These are phyloP conservation scores for Desmodus rotundus DNA, from an alignment of 2,113 vertebrate species.

Conservation along the genomic window DNA sequence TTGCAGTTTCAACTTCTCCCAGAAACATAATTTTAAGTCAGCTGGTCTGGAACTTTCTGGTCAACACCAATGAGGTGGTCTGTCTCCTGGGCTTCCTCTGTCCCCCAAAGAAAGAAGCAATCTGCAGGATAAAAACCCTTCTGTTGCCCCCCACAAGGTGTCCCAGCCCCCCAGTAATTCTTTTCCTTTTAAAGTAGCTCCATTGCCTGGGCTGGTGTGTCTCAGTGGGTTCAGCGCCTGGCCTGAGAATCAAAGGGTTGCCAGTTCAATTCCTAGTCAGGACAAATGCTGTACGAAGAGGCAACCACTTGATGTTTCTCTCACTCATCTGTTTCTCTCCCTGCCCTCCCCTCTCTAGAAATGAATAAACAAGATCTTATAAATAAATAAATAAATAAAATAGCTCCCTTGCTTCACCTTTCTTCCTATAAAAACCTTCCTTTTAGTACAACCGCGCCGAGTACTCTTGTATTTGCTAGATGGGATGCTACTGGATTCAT, in stretches of 20 bases:
- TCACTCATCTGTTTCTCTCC: no score
- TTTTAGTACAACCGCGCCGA: neutral
- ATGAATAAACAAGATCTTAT: no score
- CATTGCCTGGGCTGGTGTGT: no score
- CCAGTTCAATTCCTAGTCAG: no score
- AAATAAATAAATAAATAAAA: neutral
- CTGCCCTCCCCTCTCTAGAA: no score
- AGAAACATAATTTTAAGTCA: neutral
- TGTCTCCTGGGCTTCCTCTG: neutral
- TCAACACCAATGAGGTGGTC: neutral
- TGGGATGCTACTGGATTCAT: neutral
- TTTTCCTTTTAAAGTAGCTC: neutral
- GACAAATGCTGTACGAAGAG: no score
- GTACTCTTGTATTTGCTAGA: neutral
- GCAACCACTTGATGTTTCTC: no score
- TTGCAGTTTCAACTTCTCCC: neutral
- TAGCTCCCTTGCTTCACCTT: neutral
- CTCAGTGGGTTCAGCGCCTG: no score
- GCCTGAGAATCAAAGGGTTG: no score
- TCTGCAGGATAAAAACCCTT: neutral
- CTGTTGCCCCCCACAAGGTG: neutral
- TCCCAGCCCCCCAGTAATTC: neutral
- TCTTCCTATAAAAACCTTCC: neutral
- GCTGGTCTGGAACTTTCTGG: neutral
- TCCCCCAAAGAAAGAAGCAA: neutral